Base-by-base conservation (phyloP, 1,140 invertebrate genomes). In the Drosophila ananassae region DNA sequence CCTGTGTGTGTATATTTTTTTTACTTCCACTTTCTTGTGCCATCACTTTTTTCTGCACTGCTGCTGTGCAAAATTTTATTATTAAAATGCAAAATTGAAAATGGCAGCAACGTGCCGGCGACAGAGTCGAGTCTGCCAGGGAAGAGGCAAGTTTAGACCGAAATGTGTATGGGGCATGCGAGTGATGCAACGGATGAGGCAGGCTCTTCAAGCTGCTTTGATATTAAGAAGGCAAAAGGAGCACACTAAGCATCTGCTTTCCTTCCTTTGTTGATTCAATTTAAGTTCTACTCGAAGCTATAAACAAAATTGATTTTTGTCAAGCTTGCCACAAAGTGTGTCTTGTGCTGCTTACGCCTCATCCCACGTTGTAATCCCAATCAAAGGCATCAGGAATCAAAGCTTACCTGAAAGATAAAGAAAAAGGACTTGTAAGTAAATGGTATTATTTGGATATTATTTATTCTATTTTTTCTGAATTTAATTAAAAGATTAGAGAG, bases 71-170 rank as follows among this genome's bases (percentile, higher is more conserved):
- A 82, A 89, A 87, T 87, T 87, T 82, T 87, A 87, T 89, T 87
- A 87, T 87, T 87, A 87, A 87, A 87, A 87, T 87, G 82, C 82
- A 87, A 87, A 87, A 87, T 87, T 87, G 82, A 87, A 87, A 87
- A 82, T 76, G 78, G 83, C 68, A 78, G 73, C 63, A 79, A 75
- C 82, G 82, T 85, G 82, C 69, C 51, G 55, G 39, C 47, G 60
- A 30, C 64, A 66, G 22, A 28, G 63, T 8, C 28, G 39, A n/a
- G 25, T 28, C 25, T 28, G 25, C 6, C 21, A 32, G 17, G 12
- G 22, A 28, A 21, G 53, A 44, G 5, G 41, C 5, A 44, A 44
- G 57, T 60, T 46, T 57, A 69, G 61, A 55, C 48, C 39, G 55
- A 25, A 61, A 34, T 73, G 72, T 63, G 69, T 17, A 17, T 62